Evolutionary conservation across 2,797 vertebrate species (phyloP).

Genomic region (Sebastes hubbsi): DNA sequence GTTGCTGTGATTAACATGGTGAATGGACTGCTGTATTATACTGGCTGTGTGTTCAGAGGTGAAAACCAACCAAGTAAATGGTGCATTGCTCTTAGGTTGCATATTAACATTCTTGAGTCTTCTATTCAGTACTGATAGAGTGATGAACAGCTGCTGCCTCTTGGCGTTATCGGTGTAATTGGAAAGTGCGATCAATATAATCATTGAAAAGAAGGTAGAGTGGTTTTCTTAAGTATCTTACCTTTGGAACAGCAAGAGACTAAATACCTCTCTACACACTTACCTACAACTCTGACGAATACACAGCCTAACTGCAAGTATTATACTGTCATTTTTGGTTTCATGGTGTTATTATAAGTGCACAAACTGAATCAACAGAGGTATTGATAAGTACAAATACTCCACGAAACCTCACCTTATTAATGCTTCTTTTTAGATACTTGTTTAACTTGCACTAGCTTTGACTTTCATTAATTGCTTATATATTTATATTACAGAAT

Average conservation of each 20-base stretch:
- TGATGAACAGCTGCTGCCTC: constrained; percentile 19
- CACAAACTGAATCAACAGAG: neutral
- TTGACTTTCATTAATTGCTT: neutral
- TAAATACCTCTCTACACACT: neutral
- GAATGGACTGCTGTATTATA: neutral
- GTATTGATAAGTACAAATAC: neutral
- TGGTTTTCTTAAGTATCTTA: constrained; percentile 15
- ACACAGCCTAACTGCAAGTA: neutral
- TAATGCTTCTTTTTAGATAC: neutral
- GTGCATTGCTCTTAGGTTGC: neutral
- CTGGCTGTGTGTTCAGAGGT: neutral
- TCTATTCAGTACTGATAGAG: neutral
- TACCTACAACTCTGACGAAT: neutral
- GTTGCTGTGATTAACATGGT: neutral
- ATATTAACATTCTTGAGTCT: constrained; percentile 6
- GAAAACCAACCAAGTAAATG: neutral
- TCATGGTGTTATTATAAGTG: neutral
- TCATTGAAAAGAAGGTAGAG: constrained; percentile 2
- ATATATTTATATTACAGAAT: neutral
- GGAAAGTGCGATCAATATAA: constrained; percentile 30
- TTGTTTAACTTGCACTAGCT: neutral
- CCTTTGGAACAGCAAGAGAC: neutral
- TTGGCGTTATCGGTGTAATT: constrained; percentile 22
- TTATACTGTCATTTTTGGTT: neutral
- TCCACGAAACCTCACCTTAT: neutral